phyloP scores from a whole-genome alignment of 2,113 vertebrate genomes.

The Entelurus aequoreus region DNA sequence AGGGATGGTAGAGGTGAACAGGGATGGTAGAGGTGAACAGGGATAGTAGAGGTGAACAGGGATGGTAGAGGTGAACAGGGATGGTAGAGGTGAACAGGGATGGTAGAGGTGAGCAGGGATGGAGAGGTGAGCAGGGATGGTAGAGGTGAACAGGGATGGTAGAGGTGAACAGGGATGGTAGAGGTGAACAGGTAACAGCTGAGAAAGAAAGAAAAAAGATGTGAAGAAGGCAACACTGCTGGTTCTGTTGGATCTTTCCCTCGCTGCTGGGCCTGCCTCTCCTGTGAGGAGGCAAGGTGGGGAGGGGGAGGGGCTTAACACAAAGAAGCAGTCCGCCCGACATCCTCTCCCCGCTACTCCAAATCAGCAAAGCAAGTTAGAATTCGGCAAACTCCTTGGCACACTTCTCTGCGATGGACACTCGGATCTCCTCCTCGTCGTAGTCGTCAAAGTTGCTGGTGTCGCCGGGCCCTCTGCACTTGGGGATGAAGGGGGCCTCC shows the following conservation, averaged over 20 bases:
- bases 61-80: too few relatives aligned
- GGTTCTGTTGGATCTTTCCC: conserved; percentile 66
- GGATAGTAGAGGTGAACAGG: too few relatives aligned
- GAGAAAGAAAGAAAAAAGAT: conserved; percentile 67
- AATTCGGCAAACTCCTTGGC: conserved; percentile 92
- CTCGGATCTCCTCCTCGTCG: conserved; percentile 88
- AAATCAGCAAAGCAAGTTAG: conserved; percentile 67
- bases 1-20: too few relatives aligned
- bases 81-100: too few relatives aligned
- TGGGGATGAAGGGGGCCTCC: conserved; percentile 92
- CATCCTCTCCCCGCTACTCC: conserved; percentile 35
- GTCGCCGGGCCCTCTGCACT: conserved; percentile 91
- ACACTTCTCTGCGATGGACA: conserved; percentile 90
- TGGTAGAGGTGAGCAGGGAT: too few relatives aligned
- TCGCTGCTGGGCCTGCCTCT: conserved; percentile 49
- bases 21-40: too few relatives aligned
- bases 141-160: too few relatives aligned
- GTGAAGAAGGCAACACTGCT: conserved; percentile 72
- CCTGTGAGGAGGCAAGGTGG: conserved; percentile 15
- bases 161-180: conserved; percentile 31
- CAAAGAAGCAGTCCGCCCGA: conserved; percentile 66
- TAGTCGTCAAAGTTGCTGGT: conserved; percentile 96
- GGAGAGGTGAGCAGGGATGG: too few relatives aligned
- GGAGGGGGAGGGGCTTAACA: conserved; percentile 44
- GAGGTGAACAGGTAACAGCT: conserved; percentile 66